Evolutionary conservation across 2,113 vertebrate genomes (phyloP).

Genomic region (Acrocephalus arundinaceus): DNA sequence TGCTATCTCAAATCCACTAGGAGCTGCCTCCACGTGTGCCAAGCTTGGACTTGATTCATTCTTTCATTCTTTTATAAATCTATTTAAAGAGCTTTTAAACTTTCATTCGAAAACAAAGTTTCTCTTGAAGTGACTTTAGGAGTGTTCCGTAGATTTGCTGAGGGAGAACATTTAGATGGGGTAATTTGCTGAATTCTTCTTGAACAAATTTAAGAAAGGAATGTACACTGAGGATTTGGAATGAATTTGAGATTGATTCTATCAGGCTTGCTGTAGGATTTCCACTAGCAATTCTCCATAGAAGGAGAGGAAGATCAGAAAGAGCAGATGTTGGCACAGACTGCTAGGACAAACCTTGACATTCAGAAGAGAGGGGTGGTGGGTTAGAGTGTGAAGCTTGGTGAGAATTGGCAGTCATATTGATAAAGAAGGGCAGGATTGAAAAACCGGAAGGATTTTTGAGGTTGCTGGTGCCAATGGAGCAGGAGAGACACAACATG

Average conservation of each 20-base stretch:
- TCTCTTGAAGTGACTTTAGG: background rate
- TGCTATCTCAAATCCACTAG: background rate
- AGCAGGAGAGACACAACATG: background rate
- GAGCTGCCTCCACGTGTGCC: background rate
- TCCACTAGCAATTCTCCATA: background rate
- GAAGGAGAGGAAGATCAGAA: slow-evolving; percentile 37
- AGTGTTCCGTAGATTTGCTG: background rate
- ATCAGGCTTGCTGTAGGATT: slow-evolving; percentile 25
- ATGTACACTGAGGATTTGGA: background rate
- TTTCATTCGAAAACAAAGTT: background rate
- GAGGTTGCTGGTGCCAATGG: background rate
- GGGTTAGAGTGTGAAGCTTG: background rate
- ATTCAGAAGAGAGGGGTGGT: background rate
- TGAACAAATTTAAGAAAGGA: background rate
- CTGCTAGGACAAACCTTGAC: slow-evolving; percentile 10
- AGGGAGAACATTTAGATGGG: background rate
- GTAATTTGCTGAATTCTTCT: background rate
- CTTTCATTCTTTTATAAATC: slow-evolving; percentile 12
- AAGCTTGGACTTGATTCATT: slow-evolving; percentile 8
- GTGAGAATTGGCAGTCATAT: background rate
- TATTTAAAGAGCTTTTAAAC: slow-evolving; percentile 11
- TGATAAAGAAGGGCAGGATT: background rate
- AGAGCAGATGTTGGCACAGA: background rate
- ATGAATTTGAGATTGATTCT: background rate
- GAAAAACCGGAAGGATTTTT: background rate